phyloP scores from a whole-genome alignment of 2,888 invertebrate genomes.

The Lissocephala sabroskyi region DNA sequence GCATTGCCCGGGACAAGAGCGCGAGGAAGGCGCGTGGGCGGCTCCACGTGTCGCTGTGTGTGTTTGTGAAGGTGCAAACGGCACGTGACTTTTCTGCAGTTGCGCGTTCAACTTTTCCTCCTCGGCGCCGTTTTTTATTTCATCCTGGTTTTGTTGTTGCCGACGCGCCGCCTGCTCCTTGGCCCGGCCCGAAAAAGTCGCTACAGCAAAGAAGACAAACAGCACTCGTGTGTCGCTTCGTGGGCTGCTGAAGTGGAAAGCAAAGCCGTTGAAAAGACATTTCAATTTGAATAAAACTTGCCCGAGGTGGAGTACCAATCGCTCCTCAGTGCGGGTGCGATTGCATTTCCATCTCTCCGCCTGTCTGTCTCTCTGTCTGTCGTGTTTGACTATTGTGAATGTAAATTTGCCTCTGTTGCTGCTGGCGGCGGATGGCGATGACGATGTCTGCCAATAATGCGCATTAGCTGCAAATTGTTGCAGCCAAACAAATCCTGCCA shows the following conservation, averaged over 20 bases:
- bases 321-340: no score
- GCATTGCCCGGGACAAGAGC: no score
- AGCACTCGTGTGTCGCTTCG: constrained; percentile 61
- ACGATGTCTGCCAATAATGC: constrained; percentile 46
- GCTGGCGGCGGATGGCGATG: neutral
- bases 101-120: constrained; percentile 32
- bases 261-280: constrained; percentile 62
- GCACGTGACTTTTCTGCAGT: constrained; percentile 61
- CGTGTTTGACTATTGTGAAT: constrained; percentile 4
- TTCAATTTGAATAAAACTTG: constrained; percentile 50
- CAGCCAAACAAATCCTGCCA: constrained; percentile 22
- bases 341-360: no score
- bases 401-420: no score
- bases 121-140: neutral
- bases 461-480: constrained; percentile 54
- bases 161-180: no score
- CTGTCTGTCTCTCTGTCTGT: neutral
- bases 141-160: constrained; percentile 1
- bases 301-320: neutral
- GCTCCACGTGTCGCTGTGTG: neutral
- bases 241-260: constrained; percentile 60
- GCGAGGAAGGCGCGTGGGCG: constrained; percentile 31
- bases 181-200: constrained; percentile 40
- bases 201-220: constrained; percentile 50
- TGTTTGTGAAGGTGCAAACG: constrained; percentile 1